Conservation (phyloP, 2,888 invertebrate species). For the Thera britannica region DNA sequence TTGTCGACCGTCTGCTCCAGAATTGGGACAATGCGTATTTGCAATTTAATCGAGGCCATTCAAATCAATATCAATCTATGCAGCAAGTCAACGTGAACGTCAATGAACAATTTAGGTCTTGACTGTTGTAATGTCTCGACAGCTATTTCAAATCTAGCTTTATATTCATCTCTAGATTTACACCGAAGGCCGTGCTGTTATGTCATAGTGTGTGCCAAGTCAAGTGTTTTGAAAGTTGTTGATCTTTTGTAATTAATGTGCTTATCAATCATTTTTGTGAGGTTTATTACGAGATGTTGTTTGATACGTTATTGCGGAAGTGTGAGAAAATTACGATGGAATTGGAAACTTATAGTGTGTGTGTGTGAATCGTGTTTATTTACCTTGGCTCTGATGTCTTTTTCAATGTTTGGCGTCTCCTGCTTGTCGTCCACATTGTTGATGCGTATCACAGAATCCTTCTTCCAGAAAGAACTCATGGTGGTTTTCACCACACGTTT, state of each 20-base stretch:
- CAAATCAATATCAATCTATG: conserved; percentile 32
- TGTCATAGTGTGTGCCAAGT: conserved; percentile 41
- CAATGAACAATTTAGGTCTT: conserved; percentile 36
- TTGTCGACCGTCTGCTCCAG: conserved; percentile 42
- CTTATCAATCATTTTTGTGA: conserved; percentile 31
- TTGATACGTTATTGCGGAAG: conserved; percentile 15
- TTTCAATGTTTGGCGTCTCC: conserved; percentile 87
- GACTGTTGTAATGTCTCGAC: conserved; percentile 31
- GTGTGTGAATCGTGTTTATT: conserved; percentile 43
- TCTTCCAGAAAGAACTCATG: conserved; percentile 88
- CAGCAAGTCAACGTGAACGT: conserved; percentile 22
- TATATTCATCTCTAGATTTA: conserved; percentile 43
- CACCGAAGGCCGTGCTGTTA: conserved; percentile 45
- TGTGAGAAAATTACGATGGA: conserved; percentile 45
- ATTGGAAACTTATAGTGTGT: conserved; percentile 71
- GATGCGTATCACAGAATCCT: conserved; percentile 88
- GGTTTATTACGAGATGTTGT: conserved; percentile 18
- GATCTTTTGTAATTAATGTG: conserved; percentile 36
- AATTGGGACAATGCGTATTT: conserved; percentile 49
- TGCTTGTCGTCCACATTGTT: conserved; percentile 90
- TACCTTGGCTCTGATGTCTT: conserved; percentile 89
- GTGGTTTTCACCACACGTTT: conserved; percentile 86
- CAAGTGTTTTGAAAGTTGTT: conserved; percentile 42
- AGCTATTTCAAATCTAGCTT: conserved; percentile 39
- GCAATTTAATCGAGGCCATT: conserved; percentile 53